These are phyloP conservation scores for Ericerus pela DNA, from an alignment of 1,140 invertebrate genomes.

Conservation along the genomic window DNA sequence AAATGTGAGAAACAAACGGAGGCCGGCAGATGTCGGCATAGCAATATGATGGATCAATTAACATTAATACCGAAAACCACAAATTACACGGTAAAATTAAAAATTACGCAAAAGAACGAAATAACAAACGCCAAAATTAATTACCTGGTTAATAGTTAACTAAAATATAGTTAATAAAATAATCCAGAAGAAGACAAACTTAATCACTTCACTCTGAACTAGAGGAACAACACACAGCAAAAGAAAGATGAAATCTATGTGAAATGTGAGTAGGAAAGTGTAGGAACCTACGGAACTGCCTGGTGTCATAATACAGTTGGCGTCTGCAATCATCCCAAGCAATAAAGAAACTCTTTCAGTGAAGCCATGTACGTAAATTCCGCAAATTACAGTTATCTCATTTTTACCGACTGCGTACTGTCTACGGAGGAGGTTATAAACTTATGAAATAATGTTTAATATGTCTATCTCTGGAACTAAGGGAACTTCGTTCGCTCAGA, in stretches of 20 bases:
- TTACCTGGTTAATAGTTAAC: conserved; percentile 3
- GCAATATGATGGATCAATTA: not conserved
- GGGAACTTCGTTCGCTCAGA: too few relatives aligned
- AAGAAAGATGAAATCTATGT: conserved; percentile 1
- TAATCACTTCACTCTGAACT: not conserved
- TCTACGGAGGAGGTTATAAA: too few relatives aligned
- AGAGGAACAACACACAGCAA: not conserved
- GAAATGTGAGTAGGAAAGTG: conserved; percentile 3
- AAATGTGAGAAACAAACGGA: not conserved
- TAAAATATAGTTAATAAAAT: not conserved
- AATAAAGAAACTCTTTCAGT: not conserved
- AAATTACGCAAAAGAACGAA: not conserved
- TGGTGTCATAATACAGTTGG: not conserved
- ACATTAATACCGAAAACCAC: not conserved
- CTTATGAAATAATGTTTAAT: too few relatives aligned
- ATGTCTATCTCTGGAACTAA: too few relatives aligned
- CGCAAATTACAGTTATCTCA: too few relatives aligned
- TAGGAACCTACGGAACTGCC: not conserved
- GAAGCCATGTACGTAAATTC: too few relatives aligned
- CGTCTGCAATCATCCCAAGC: not conserved
- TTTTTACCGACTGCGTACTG: too few relatives aligned
- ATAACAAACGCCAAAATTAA: not conserved
- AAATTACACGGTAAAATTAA: not conserved
- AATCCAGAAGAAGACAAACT: not conserved
- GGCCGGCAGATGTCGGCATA: not conserved